A percentile compares a stretch with the other conserved stretches of the same genome.
Conservation (phyloP, 2,113 vertebrate genomes). For the Theropithecus gelada region DNA sequence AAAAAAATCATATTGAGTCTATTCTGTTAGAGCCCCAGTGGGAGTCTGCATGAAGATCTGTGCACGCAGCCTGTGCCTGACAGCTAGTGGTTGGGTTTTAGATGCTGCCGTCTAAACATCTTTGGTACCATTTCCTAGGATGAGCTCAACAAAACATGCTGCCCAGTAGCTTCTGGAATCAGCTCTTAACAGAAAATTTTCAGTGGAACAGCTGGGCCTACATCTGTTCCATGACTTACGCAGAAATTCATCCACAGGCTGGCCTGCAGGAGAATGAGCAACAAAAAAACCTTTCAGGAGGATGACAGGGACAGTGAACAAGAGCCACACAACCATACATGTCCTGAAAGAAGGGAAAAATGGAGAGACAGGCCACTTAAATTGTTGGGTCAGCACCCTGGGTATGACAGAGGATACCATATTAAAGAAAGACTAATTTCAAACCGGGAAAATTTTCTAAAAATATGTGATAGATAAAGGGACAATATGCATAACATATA, state of each 20-base stretch:
- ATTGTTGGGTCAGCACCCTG: fast-evolving
- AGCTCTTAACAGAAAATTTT: background rate
- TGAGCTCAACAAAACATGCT: background rate
- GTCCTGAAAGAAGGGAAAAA: background rate
- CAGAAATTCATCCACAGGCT: background rate
- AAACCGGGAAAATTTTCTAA: background rate
- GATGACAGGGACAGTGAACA: background rate
- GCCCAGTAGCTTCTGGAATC: background rate
- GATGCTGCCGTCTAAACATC: background rate
- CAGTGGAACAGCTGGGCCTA: background rate
- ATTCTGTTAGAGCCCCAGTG: background rate
- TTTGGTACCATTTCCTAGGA: background rate
- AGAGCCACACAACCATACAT: background rate
- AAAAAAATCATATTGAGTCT: background rate
- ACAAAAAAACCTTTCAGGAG: background rate
- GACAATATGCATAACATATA: background rate
- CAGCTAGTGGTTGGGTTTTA: background rate
- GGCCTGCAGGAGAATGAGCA: background rate
- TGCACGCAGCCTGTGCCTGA: background rate
- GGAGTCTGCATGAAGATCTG: background rate
- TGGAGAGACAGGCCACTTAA: background rate
- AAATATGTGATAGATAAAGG: background rate
- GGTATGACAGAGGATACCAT: background rate
- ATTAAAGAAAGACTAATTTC: background rate
- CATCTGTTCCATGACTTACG: background rate